Evolutionary conservation across 2,888 invertebrate genomes (phyloP), one percentile per base, ranked within the genome.

Genomic region (Cybosia mesomella): DNA sequence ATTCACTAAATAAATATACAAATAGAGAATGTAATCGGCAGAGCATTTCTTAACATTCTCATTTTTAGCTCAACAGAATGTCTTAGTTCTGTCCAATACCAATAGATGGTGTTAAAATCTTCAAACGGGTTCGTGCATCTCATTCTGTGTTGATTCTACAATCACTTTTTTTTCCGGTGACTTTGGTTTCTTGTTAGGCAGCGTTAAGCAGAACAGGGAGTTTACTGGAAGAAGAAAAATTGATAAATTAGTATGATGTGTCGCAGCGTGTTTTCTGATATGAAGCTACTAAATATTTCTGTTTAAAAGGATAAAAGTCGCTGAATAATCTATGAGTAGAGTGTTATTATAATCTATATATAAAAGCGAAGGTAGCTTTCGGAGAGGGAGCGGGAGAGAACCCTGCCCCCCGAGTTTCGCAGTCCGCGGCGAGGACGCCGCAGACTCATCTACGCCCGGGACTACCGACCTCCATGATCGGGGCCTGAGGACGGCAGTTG

Each of bases 91-190:
- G 73, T 70, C 70, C 71, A 74, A 64, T 71, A 67, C 74, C 66
- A 61, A 66, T 64, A 67, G 83, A 72, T 66, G 64, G 69, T 28
- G 64, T 9, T 21, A 70, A 55, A 66, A 66, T 71, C 68, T 84
- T 94, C 93, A 94, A 87, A 91, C 94, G n/a, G 94, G 92, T 79
- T 92, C 93, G 75, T 93, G 92, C 11, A 92, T 91, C 77, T 92
- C 89, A 68, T 87, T 90, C 54, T 90, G 84, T 0, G 88, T 82
- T 0, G 90, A 86, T 62, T 91, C 90, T 0, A 83, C 76, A 1
- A 82, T 80, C 0, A 77, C 80, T 49, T 84, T 84, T 66, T 84
- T 87, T 11, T 85, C 73, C 0, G 84, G 72, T n/a, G 64, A 74
- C 1, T 74, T 75, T 34, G 77, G 85, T 68, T 87, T 89, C 77